Evolutionary conservation across 2,888 invertebrate species (phyloP).

Genomic region (Cephus rjabovi): DNA sequence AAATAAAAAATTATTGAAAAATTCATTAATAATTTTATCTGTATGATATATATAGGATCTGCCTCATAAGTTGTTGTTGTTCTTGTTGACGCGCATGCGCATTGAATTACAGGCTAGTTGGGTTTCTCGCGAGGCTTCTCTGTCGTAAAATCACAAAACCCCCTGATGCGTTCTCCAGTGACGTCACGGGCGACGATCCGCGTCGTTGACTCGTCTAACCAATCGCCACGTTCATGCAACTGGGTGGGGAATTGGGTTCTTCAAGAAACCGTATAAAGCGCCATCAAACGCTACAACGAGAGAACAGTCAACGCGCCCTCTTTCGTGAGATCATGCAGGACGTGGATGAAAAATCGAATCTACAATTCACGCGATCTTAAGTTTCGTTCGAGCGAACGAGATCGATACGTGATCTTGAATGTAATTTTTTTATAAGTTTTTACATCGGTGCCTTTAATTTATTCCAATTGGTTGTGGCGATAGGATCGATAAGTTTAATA

Average conservation of each 20-base stretch:
- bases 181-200: conserved; percentile 30
- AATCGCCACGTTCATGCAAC: conserved; percentile 16
- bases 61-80: not conserved
- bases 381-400: not conserved
- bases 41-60: not conserved
- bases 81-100: not conserved
- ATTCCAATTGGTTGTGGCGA: not conserved
- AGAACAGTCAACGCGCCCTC: conserved; percentile 49
- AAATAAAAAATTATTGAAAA: not conserved
- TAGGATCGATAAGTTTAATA: not conserved
- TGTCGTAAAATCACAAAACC: conserved; percentile 33
- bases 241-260: conserved; percentile 36
- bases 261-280: conserved; percentile 46
- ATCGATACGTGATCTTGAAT: not conserved
- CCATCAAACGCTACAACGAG: conserved; percentile 43
- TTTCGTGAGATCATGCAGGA: conserved; percentile 47
- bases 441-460: not conserved
- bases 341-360: conserved; percentile 20
- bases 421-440: not conserved
- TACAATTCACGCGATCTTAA: conserved; percentile 17
- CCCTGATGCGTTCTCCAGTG: conserved; percentile 36
- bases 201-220: not conserved
- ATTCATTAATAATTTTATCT: not conserved
- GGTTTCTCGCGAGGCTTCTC: conserved; percentile 28
- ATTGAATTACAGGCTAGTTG: conserved; percentile 25